Evolutionary conservation across 2,113 vertebrate species (phyloP), one percentile per base, ranked within the genome.

Genomic region (Lota lota): DNA sequence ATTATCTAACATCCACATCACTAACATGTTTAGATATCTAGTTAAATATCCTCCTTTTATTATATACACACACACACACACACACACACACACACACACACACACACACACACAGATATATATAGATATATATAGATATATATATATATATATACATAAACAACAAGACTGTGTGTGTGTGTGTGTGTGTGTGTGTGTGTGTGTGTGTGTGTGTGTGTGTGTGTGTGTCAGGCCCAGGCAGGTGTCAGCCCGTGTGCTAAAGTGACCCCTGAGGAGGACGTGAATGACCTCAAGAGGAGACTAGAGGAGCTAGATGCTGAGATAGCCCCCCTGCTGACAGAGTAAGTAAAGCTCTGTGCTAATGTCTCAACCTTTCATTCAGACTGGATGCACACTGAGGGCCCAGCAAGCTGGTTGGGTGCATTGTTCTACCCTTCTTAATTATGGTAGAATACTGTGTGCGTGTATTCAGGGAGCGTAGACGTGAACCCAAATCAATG

Each of bases 321-420:
- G 82, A 92, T 92, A 4, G 60, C 85, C 56, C 83, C 85, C 76
- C 76, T 92, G 74, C 87, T 90, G 69, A 81, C 78, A 50, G 85
- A 92, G 92, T 93, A 76, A 83, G 91, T 89, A 67, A 76, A 84
- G 75, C 28, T 28, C 28, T 28, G 28, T 28, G 28, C 28, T 28
- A 28, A 5, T 28, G 28, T 28, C 28, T 28, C 28, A 28, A 28
- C 28, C 28, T 28, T 28, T 28, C 28, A 3, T 28, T 5, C 28
- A 28, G 28, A 28, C 4, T 28, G 28, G 28, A 4, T 3, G 28
- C 28, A 28, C 28, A 28, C 28, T 28, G 28, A 28, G 28, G 4
- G 28, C 4, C 53, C 4, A 54, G 4, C 53, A 54, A 14, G 53
- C 54, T 57, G 28, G 28, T 28, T 2, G 28, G 4, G 28, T 57